phyloP scores from a whole-genome alignment of 2,113 vertebrate genomes.

The Cephalopterus ornatus region DNA sequence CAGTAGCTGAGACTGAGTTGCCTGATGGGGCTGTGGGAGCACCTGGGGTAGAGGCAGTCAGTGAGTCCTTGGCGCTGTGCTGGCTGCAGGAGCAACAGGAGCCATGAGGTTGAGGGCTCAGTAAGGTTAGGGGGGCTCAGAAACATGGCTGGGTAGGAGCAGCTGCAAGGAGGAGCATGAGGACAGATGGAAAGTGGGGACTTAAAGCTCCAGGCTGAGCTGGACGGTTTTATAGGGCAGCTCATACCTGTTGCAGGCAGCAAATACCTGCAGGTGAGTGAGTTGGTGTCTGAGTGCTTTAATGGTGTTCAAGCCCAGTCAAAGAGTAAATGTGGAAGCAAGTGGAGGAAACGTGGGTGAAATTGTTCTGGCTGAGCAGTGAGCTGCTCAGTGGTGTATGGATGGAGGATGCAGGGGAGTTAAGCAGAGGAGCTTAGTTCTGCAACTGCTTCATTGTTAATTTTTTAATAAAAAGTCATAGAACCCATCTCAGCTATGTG shows the following conservation, averaged over 20 bases:
- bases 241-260: neutral
- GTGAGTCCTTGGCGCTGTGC: neutral
- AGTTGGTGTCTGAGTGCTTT: neutral
- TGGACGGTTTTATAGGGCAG: neutral
- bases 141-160: neutral
- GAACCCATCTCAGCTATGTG: rapidly evolving
- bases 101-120: neutral
- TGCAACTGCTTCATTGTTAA: neutral
- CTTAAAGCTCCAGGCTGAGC: neutral
- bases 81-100: neutral
- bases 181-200: neutral
- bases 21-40: neutral
- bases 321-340: neutral
- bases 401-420: neutral
- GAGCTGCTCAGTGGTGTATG: neutral
- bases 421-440: neutral
- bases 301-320: neutral
- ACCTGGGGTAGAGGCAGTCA: rapidly evolving
- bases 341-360: neutral
- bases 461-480: neutral
- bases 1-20: neutral
- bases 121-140: neutral
- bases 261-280: neutral
- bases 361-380: neutral
- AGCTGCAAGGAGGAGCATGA: neutral